Conservation (phyloP, 2,888 invertebrate species). For the Allygus modestus region DNA sequence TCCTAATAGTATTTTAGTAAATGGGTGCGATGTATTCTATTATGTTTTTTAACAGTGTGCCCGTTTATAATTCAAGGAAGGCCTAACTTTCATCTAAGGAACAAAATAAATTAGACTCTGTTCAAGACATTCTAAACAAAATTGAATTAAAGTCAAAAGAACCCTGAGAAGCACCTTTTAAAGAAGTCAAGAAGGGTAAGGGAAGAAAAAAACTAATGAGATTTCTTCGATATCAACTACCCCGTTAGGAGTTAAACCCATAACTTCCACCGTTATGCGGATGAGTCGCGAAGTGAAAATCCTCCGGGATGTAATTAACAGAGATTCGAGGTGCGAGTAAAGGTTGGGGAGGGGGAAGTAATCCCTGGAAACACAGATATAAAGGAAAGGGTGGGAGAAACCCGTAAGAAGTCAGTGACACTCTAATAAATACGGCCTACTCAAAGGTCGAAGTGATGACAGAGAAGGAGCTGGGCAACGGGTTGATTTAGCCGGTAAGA, state of each 20-base stretch:
- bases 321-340: neutral
- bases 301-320: neutral
- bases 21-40: too few relatives aligned
- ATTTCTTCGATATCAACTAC: neutral
- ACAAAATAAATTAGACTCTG: too few relatives aligned
- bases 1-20: too few relatives aligned
- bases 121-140: too few relatives aligned
- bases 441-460: slow-evolving; percentile 33
- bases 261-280: slow-evolving; percentile 6
- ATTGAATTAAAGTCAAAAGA: too few relatives aligned
- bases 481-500: slow-evolving; percentile 42
- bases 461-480: slow-evolving; percentile 21
- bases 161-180: neutral
- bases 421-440: slow-evolving; percentile 53
- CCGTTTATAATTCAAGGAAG: too few relatives aligned
- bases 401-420: slow-evolving; percentile 14
- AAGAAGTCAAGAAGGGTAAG: neutral
- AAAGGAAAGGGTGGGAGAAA: neutral
- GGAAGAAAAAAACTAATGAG: neutral
- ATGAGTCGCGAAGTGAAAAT: slow-evolving; percentile 3
- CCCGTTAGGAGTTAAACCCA: neutral
- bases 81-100: too few relatives aligned
- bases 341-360: neutral
- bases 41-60: too few relatives aligned
- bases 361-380: slow-evolving; percentile 17